Conservation (phyloP, 1,140 invertebrate genomes). For the Cotesia glomerata region DNA sequence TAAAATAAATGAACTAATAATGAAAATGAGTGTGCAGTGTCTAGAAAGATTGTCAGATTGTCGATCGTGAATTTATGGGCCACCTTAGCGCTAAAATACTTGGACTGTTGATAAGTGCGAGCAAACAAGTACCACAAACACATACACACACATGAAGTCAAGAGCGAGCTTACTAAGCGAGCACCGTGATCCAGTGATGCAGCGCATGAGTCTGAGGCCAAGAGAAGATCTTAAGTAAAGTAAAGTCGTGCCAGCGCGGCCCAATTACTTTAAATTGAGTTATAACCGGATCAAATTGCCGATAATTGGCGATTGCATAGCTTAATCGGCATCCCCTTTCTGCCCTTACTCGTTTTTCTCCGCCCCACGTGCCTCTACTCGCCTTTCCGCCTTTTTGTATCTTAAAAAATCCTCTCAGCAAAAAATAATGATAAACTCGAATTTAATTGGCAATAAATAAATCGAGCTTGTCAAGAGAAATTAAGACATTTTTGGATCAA, state of each 20-base stretch:
- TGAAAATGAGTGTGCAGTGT: neutral
- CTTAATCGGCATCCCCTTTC: slow-evolving; percentile 43
- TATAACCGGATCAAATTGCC: slow-evolving; percentile 57
- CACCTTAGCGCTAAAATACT: slow-evolving; percentile 43
- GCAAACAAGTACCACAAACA: neutral
- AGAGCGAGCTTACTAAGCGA: too few relatives aligned
- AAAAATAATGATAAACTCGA: neutral
- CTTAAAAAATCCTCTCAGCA: neutral
- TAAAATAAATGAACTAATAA: too few relatives aligned
- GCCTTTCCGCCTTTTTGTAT: neutral
- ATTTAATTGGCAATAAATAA: too few relatives aligned
- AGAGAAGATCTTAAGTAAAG: slow-evolving; percentile 1
- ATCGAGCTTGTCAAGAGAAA: too few relatives aligned
- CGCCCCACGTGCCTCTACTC: slow-evolving; percentile 19
- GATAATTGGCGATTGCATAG: slow-evolving; percentile 55
- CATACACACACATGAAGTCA: too few relatives aligned
- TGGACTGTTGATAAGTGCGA: neutral
- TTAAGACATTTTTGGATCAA: too few relatives aligned
- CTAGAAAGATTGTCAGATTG: slow-evolving; percentile 14
- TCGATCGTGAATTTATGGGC: slow-evolving; percentile 43
- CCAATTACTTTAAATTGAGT: slow-evolving; percentile 58
- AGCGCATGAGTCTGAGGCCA: too few relatives aligned
- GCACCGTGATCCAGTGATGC: too few relatives aligned
- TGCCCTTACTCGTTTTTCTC: neutral
- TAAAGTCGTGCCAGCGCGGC: slow-evolving; percentile 36